A percentile compares a stretch with the other conserved stretches of the same genome.
These are phyloP conservation scores for Podarcis cretensis DNA, from an alignment of 2,113 vertebrate genomes.

Conservation along the genomic window DNA sequence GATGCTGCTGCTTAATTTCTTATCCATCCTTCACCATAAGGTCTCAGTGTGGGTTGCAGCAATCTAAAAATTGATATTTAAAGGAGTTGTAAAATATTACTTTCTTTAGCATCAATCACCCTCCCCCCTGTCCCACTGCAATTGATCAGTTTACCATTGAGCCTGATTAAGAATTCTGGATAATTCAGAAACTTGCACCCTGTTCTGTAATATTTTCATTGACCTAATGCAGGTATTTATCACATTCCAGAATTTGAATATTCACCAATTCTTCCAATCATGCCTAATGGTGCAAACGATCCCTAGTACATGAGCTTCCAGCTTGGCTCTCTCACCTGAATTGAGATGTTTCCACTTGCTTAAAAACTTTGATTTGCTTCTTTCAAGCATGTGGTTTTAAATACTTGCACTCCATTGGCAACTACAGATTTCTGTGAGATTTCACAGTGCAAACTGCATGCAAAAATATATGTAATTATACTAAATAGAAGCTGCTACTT, in stretches of 20 bases:
- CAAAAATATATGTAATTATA: not conserved
- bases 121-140: too few relatives aligned
- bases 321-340: not conserved
- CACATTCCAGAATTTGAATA: not conserved
- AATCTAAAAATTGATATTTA: too few relatives aligned
- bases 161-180: too few relatives aligned
- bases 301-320: not conserved
- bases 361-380: conserved; percentile 3
- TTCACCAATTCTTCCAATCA: not conserved
- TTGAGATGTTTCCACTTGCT: not conserved
- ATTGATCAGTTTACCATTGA: not conserved
- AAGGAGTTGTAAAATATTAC: too few relatives aligned
- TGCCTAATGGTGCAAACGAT: not conserved
- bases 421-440: conserved; percentile 15
- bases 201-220: not conserved
- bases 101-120: too few relatives aligned
- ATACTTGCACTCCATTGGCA: not conserved
- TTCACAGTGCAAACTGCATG: not conserved
- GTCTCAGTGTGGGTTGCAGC: too few relatives aligned
- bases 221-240: not conserved
- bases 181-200: too few relatives aligned
- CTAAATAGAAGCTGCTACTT: not conserved
- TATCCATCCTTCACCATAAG: too few relatives aligned
- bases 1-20: too few relatives aligned
- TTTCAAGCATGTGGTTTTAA: conserved; percentile 25